These are phyloP conservation scores for Operophtera brumata DNA, from an alignment of 2,888 invertebrate species.

Conservation along the genomic window DNA sequence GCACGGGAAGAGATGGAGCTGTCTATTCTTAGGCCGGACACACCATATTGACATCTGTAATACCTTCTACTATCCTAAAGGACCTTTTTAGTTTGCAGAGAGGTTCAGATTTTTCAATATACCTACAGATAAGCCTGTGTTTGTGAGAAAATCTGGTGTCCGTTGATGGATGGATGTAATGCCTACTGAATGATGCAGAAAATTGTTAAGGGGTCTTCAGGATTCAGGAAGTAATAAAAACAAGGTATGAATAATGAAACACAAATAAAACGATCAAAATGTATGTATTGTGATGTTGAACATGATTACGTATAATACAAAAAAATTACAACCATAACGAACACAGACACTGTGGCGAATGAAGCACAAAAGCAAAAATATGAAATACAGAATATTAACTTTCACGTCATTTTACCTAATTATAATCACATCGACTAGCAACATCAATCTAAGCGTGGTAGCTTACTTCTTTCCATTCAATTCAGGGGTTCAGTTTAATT, in stretches of 20 bases:
- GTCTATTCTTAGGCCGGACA: too few relatives aligned
- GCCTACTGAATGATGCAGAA: too few relatives aligned
- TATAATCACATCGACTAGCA: constrained; percentile 51
- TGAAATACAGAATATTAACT: constrained; percentile 27
- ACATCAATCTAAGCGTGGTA: constrained; percentile 34
- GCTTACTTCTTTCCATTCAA: constrained; percentile 4
- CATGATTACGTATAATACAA: constrained; percentile 28
- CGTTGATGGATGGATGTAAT: too few relatives aligned
- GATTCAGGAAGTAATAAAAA: too few relatives aligned
- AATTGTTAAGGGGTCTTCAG: too few relatives aligned
- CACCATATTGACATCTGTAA: too few relatives aligned
- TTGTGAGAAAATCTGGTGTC: too few relatives aligned
- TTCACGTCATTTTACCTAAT: constrained; percentile 26
- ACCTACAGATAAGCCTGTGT: too few relatives aligned
- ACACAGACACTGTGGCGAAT: constrained; percentile 51
- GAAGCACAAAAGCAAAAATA: constrained; percentile 29
- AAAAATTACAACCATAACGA: constrained; percentile 28
- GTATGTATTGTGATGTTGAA: constrained; percentile 62
- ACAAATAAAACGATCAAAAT: constrained; percentile 59
- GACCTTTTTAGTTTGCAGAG: too few relatives aligned
- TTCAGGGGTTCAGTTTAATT: neutral
- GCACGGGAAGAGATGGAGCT: too few relatives aligned
- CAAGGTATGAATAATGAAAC: constrained; percentile 53
- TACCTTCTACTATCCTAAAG: too few relatives aligned
- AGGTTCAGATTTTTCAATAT: too few relatives aligned